Evolutionary conservation across 2,113 vertebrate species (phyloP), one percentile per base, ranked within the genome.

Genomic region (Hyperoodon ampullatus): DNA sequence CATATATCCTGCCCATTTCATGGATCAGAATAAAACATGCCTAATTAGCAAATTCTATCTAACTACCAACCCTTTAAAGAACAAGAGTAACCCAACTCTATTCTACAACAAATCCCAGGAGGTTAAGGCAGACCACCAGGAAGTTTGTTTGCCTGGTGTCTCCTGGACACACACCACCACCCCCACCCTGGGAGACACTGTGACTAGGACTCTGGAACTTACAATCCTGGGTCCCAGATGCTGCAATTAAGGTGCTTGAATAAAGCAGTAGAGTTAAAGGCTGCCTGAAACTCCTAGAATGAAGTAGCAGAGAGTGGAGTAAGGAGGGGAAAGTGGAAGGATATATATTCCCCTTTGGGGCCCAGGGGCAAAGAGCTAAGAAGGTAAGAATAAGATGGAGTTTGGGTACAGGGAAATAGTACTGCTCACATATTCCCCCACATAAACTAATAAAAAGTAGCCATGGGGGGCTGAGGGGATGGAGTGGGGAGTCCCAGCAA

Each of bases 211-310:
- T 92, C 90, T 94, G 47, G 11, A 94, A 86, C 24, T 90, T n/a
- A 61, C 15, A 60, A 68, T 74, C 33, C 16, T 44, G n/a, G 6
- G 33, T 78, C 13, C 15, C 63, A 96, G 39, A 63, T n/a, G 1
- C 12, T 83, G 30, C 50, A 80, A 88, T 96, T 88, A 94, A 97
- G 47, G 86, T 39, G 28, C 16, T 89, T 94, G 16, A 90, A 78
- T 88, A 96, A 93, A 88, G 28, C 19, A 88, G 2, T 15, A 78
- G 63, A 66, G 30, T 61, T 90, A 63, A 93, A 88, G 35, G 14
- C 33, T 94, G 16, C 10, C 61, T 90, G 42, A 84, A 85, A 88
- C 81, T 68, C 55, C 35, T 42, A 39, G 35, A 71, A 86, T 90
- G 21, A 93, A 91, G 39, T 87, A 24, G 50, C 39, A 10, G 44